phyloP scores from a whole-genome alignment of 2,797 vertebrate species.

The Trichosurus vulpecula region DNA sequence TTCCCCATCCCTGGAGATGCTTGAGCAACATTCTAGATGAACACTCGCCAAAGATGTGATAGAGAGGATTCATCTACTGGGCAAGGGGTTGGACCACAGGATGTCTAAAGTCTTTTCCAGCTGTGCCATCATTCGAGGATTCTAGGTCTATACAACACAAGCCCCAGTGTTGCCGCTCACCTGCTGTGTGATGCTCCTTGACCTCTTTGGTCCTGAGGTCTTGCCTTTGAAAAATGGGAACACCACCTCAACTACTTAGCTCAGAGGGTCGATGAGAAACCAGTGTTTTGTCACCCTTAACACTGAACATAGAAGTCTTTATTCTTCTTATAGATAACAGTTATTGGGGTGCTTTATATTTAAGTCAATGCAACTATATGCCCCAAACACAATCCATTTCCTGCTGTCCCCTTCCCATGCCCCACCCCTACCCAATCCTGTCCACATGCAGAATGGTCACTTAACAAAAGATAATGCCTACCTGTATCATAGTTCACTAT shows the following conservation, averaged over 20 bases:
- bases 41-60: neutral
- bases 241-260: neutral
- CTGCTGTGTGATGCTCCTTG: neutral
- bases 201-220: neutral
- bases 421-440: neutral
- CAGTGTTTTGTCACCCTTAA: neutral
- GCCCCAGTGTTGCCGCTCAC: neutral
- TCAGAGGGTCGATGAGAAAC: neutral
- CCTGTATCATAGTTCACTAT: slow-evolving; percentile 89
- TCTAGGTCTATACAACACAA: neutral
- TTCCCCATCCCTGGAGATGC: neutral
- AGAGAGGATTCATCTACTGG: neutral
- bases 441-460: slow-evolving; percentile 16
- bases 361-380: neutral
- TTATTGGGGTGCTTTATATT: neutral
- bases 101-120: neutral
- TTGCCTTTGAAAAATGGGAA: neutral
- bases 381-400: slow-evolving; percentile 4
- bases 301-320: neutral
- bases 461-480: slow-evolving; percentile 73
- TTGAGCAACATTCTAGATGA: neutral
- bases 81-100: neutral
- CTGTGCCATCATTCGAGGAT: neutral
- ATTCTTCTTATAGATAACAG: neutral
- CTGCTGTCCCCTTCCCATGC: neutral